Percentiles rank a stretch among this genome's conserved stretches.
Evolutionary conservation across 2,888 invertebrate genomes (phyloP).

Genomic region (Epistrophella euchroma): DNA sequence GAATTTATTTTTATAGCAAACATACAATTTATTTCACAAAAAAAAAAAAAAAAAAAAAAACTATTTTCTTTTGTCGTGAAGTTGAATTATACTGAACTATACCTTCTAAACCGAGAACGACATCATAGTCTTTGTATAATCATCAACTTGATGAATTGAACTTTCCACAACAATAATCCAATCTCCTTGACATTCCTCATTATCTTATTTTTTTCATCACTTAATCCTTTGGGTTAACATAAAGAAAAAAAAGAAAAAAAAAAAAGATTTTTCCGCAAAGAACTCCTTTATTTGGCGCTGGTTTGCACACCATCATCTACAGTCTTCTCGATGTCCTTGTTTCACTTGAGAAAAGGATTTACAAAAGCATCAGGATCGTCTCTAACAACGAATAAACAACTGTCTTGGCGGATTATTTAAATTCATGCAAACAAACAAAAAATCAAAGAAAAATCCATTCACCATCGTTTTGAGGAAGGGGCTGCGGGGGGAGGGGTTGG

Average conservation of each 20-base stretch:
- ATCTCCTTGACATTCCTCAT: constrained; percentile 70
- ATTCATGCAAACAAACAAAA: constrained; percentile 22
- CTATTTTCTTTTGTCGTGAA: not conserved
- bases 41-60: not conserved
- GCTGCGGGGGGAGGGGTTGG: too few relatives aligned
- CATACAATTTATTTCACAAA: not conserved
- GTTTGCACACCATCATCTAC: constrained; percentile 38
- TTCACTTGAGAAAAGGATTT: constrained; percentile 55
- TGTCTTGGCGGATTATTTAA: constrained; percentile 67
- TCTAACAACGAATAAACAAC: constrained; percentile 66
- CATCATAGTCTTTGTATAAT: not conserved
- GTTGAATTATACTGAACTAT: constrained; percentile 13
- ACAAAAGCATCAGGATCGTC: constrained; percentile 41
- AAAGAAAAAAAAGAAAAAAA: constrained; percentile 10
- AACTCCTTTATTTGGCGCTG: constrained; percentile 21
- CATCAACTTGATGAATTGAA: constrained; percentile 58
- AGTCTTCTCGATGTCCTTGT: constrained; percentile 53
- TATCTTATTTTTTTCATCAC: constrained; percentile 34
- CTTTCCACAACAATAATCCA: constrained; percentile 66
- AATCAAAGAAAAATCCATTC: not conserved
- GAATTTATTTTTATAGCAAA: not conserved
- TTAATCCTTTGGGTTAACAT: constrained; percentile 37
- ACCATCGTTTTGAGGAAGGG: too few relatives aligned
- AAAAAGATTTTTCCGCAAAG: constrained; percentile 38
- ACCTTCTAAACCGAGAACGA: not conserved